phyloP scores from a whole-genome alignment of 2,888 invertebrate species.

The Scaptomyza tumidula region DNA sequence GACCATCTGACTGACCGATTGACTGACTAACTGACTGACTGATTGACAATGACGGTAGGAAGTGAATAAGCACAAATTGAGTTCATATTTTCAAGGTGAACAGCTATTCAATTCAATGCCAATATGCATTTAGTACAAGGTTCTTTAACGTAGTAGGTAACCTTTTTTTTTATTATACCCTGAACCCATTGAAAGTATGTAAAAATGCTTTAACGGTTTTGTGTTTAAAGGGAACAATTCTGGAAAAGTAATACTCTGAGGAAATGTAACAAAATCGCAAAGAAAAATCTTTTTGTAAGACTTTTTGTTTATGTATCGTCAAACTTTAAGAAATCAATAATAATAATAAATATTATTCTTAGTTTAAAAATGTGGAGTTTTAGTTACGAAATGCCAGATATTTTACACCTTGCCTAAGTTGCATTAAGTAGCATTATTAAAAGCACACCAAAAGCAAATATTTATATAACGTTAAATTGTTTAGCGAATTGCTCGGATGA shows the following conservation, averaged over 20 bases:
- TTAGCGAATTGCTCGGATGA: conserved; percentile 51
- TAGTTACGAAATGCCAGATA: no score
- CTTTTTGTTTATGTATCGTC: no score
- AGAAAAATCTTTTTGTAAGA: no score
- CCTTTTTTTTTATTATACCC: not conserved
- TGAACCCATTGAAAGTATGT: no score
- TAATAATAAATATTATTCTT: not conserved
- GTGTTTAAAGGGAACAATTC: no score
- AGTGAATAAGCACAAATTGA: conserved; percentile 53
- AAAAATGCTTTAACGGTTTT: no score
- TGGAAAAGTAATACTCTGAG: no score
- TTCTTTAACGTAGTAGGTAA: conserved; percentile 6
- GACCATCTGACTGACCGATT: conserved; percentile 9
- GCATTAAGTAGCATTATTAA: not conserved
- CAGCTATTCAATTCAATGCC: conserved; percentile 33
- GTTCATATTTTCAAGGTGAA: conserved; percentile 37
- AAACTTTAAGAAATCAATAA: no score
- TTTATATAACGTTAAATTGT: conserved; percentile 7
- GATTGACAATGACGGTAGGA: conserved; percentile 43
- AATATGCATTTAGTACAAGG: conserved; percentile 61
- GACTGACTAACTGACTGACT: conserved; percentile 11
- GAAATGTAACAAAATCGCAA: no score
- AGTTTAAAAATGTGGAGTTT: not conserved
- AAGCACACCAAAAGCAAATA: not conserved
- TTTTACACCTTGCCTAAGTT: no score